Base-by-base conservation (phyloP, 1,140 invertebrate species). In the Rhyacophila brunnea region DNA sequence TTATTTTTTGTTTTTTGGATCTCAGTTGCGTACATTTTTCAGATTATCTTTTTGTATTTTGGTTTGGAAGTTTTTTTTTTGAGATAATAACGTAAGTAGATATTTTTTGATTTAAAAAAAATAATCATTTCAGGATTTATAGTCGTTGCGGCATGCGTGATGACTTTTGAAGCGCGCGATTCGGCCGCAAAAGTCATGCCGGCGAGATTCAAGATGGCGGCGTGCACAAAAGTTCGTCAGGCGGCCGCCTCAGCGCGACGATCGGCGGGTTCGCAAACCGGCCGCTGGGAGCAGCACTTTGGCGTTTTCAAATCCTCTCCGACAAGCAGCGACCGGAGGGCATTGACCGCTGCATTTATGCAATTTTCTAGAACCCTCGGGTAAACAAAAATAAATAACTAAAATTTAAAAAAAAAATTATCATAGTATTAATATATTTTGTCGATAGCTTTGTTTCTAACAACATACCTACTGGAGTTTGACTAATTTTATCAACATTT, bases 121-220 rank as follows among this genome's bases (percentile, higher is more conserved):
- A n/a, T n/a, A n/a, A n/a, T n/a, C n/a, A n/a, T 61, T 77, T 20
- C 72, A 92, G 90, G 91, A 13, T 93, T 96, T 68, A 93, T 95
- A 52, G 91, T 96, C 3, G 92, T 95, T 1, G 92, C 93, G 5
- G 91, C 92, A 0, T 95, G 92, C 65, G 93, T 96, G n/a, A 93
- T 95, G 91, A 95, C 92, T 0, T 95, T 95, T 67, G 92, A 95
- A 70, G 91, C 91, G 0, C 80, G 91, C 0, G 91, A 94, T 71
- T 92, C 87, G 38, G 90, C 91, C 0, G 91, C 90, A 0, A 94
- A 93, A 71, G 90, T 93, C 10, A 90, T 91, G 9, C 90, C 90
- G 1, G 89, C 89, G 0, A 79, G 88, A 20, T 82, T 88, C 20
- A 84, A 87, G 34, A 75, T 83, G 51, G 73, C 77, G 58, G 80